Conservation (phyloP, 2,888 invertebrate genomes). For the Trachelus troglodyta region DNA sequence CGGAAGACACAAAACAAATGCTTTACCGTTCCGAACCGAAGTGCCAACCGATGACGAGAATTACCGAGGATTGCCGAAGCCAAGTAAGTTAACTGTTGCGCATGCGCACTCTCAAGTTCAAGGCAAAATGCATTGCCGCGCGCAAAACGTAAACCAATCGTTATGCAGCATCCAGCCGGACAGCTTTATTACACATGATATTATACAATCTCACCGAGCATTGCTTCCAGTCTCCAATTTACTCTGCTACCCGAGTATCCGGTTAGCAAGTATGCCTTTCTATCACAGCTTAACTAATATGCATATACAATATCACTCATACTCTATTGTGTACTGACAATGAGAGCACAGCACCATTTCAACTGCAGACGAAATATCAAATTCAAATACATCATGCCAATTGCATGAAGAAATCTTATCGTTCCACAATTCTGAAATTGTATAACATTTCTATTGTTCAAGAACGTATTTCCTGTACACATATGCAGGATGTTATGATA, state of each 20-base stretch:
- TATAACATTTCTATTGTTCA: background rate
- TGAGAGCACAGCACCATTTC: background rate
- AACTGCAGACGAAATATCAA: background rate
- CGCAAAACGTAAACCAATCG: background rate
- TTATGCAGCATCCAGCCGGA: background rate
- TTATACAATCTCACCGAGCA: background rate
- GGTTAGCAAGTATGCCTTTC: background rate
- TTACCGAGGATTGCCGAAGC: constrained; percentile 13
- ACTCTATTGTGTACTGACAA: background rate
- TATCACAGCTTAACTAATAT: background rate
- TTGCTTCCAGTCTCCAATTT: background rate
- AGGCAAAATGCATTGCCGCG: constrained; percentile 24
- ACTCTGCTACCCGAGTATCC: background rate
- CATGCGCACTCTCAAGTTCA: constrained; percentile 11
- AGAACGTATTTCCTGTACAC: background rate
- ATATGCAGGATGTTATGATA: background rate
- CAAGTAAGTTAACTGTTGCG: background rate
- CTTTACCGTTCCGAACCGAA: background rate
- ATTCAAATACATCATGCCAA: background rate
- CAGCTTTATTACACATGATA: background rate
- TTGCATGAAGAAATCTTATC: background rate
- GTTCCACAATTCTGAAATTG: background rate
- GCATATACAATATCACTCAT: background rate
- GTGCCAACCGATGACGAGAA: constrained; percentile 18
- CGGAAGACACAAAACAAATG: constrained; percentile 22